Conservation (phyloP, 1,140 invertebrate species). For the Lordiphosa mommai region DNA sequence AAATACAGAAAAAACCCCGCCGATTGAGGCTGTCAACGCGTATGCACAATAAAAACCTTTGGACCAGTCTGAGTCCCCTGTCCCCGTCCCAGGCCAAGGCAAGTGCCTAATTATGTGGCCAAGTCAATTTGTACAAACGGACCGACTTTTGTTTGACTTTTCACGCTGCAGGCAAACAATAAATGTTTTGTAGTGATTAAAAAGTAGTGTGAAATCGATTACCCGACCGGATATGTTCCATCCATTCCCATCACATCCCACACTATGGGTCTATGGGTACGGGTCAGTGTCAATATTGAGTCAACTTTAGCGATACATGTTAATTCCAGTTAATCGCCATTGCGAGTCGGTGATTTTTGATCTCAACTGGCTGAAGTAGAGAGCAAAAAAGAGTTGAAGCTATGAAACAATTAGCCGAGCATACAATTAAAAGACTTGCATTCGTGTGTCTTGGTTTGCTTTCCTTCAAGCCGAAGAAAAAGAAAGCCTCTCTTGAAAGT, state of each 20-base stretch:
- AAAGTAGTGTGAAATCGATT: slow-evolving; percentile 77
- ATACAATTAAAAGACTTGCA: no score
- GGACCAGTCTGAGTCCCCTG: slow-evolving; percentile 16
- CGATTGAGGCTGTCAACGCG: slow-evolving; percentile 68
- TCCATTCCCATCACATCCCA: slow-evolving; percentile 13
- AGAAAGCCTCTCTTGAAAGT: no score
- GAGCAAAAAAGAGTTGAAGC: neutral
- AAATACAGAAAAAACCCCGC: slow-evolving; percentile 1
- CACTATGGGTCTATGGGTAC: neutral
- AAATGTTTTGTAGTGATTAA: slow-evolving; percentile 74
- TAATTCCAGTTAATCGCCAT: slow-evolving; percentile 63
- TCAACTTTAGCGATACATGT: slow-evolving; percentile 53
- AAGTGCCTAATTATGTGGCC: slow-evolving; percentile 70
- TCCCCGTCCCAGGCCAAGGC: slow-evolving; percentile 11
- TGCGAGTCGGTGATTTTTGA: slow-evolving; percentile 39
- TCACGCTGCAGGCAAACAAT: slow-evolving; percentile 71
- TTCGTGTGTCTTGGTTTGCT: no score
- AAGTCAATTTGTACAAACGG: slow-evolving; percentile 64
- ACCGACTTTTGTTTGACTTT: slow-evolving; percentile 61
- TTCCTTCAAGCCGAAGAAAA: no score
- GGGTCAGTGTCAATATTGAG: slow-evolving; percentile 54
- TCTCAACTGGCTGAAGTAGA: slow-evolving; percentile 11
- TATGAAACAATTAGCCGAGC: neutral
- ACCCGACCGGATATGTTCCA: slow-evolving; percentile 60
- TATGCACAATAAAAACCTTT: slow-evolving; percentile 71